Evolutionary conservation across 2,113 vertebrate genomes (phyloP).

Genomic region (Gobio gobio): DNA sequence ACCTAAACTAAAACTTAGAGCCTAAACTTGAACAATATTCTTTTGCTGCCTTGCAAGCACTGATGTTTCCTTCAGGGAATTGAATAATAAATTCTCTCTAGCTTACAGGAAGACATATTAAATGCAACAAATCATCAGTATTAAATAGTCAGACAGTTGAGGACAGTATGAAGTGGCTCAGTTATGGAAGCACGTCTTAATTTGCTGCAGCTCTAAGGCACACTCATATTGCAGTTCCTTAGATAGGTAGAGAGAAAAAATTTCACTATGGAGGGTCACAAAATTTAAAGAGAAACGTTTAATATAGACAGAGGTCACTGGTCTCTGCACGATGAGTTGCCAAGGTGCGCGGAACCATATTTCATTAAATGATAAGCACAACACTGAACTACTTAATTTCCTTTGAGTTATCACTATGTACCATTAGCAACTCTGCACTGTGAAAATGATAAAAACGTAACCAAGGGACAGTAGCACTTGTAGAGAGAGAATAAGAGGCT

Average conservation of each 20-base stretch:
- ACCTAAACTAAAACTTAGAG: background rate
- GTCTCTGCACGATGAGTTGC: background rate
- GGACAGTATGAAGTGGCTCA: background rate
- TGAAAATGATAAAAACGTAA: slow-evolving; percentile 12
- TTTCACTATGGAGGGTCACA: slow-evolving; percentile 1
- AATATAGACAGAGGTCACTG: slow-evolving; percentile 14
- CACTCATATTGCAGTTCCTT: background rate
- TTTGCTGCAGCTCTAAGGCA: background rate
- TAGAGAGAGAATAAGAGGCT: background rate
- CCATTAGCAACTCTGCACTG: background rate
- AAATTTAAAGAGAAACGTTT: background rate
- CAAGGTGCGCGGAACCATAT: slow-evolving; percentile 26
- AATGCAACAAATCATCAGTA: background rate
- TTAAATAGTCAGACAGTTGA: background rate
- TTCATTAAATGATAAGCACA: slow-evolving; percentile 58
- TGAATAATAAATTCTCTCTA: background rate
- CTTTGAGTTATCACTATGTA: slow-evolving; percentile 13
- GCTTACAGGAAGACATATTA: background rate
- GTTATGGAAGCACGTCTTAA: background rate
- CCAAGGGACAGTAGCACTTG: background rate
- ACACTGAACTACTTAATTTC: slow-evolving; percentile 31
- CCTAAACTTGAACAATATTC: too few relatives aligned
- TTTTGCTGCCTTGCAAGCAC: background rate
- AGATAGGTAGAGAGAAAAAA: background rate
- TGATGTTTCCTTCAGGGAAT: background rate